Evolutionary conservation across 2,113 vertebrate species (phyloP).

Genomic region (Jaculus jaculus): DNA sequence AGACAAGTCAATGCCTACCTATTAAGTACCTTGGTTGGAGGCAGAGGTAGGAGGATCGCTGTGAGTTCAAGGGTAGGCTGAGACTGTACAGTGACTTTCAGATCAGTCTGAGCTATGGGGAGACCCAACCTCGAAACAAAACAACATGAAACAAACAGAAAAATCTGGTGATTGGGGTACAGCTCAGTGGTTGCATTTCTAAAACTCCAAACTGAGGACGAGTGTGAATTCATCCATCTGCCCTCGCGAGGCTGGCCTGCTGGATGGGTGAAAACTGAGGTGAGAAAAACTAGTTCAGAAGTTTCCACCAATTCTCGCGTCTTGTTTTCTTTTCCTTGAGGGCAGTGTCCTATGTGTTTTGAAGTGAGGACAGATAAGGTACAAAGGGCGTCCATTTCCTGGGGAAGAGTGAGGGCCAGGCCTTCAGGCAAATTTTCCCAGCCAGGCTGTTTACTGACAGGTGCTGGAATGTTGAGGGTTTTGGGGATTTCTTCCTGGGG

Average conservation of each 20-base stretch:
- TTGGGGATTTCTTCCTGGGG: not conserved
- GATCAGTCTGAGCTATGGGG: no score
- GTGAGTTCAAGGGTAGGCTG: no score
- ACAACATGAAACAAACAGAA: no score
- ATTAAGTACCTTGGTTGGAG: not conserved
- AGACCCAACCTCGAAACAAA: no score
- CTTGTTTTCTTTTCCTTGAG: conserved; percentile 3
- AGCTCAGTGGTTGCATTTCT: not conserved
- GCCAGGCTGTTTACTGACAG: not conserved
- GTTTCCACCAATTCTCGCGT: not conserved
- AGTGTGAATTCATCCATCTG: not conserved
- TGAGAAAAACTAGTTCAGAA: not conserved
- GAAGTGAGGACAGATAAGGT: conserved; percentile 28
- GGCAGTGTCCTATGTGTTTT: not conserved
- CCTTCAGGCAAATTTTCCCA: not conserved
- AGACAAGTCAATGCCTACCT: not conserved
- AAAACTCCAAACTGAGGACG: not conserved
- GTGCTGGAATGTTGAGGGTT: not conserved
- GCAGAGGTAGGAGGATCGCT: no score
- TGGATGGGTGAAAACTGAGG: not conserved
- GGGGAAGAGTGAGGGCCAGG: not conserved
- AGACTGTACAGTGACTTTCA: no score
- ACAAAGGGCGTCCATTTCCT: not conserved
- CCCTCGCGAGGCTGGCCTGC: not conserved
- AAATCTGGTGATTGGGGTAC: no score